These are phyloP conservation scores for Tipula unca DNA, from an alignment of 2,888 invertebrate species.

Conservation along the genomic window DNA sequence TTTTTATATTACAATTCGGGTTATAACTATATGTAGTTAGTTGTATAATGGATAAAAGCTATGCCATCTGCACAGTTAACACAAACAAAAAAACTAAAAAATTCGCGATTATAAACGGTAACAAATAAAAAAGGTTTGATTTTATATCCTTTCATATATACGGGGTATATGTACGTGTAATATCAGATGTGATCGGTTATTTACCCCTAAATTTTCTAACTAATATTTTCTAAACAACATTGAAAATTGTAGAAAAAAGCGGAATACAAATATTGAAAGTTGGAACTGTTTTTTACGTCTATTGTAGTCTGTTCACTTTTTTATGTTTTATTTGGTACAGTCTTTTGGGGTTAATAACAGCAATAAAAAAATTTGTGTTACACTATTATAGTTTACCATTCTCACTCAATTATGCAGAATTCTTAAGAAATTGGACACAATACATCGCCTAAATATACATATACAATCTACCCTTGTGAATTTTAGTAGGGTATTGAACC, in stretches of 20 bases:
- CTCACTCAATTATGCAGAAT: background rate
- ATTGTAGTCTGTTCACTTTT: background rate
- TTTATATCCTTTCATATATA: background rate
- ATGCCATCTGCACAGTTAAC: background rate
- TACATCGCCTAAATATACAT: background rate
- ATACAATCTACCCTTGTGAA: background rate
- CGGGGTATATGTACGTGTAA: background rate
- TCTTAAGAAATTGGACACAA: background rate
- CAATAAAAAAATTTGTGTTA: background rate
- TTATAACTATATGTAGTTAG: background rate
- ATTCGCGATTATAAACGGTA: conserved; percentile 19
- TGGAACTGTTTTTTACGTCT: background rate
- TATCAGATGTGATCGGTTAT: conserved; percentile 17
- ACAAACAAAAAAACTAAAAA: background rate
- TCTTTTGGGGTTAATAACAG: background rate
- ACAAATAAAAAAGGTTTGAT: conserved; percentile 16
- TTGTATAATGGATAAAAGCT: background rate
- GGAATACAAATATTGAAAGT: too few species aligned
- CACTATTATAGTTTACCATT: background rate
- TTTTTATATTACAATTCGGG: background rate
- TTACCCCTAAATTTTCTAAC: conserved; percentile 17
- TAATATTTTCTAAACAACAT: background rate
- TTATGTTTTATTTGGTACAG: background rate
- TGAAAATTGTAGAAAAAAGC: background rate
- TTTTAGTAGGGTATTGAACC: background rate